Evolutionary conservation across 2,888 invertebrate genomes (phyloP).

Genomic region (Aleiodes testaceus): DNA sequence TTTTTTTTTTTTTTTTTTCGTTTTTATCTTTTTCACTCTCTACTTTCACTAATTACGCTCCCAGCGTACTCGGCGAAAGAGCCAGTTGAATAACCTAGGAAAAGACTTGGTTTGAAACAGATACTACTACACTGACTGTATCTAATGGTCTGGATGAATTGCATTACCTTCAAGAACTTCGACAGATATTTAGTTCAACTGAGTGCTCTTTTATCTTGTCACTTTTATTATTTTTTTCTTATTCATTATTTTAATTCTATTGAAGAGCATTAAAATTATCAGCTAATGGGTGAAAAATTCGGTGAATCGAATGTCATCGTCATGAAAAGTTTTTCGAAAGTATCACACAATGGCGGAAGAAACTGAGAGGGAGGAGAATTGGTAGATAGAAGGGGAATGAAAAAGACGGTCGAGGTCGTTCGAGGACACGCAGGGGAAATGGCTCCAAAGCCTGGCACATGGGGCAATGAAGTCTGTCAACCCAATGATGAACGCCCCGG

Average conservation of each 20-base stretch:
- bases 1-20: conserved; percentile 56
- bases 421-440: conserved; percentile 58
- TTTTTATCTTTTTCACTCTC: conserved; percentile 54
- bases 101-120: conserved; percentile 32
- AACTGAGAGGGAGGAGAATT: conserved; percentile 34
- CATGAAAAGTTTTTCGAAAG: no score
- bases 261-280: no score
- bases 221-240: no score
- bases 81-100: conserved; percentile 27
- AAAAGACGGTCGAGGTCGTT: conserved; percentile 54
- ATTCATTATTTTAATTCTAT: no score
- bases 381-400: not conserved
- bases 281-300: no score
- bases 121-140: conserved; percentile 36
- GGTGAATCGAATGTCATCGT: no score
- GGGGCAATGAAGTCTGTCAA: conserved; percentile 67
- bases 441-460: conserved; percentile 54
- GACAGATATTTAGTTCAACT: conserved; percentile 9
- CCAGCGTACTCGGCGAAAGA: conserved; percentile 27
- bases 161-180: conserved; percentile 24
- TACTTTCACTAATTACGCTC: conserved; percentile 58
- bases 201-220: conserved; percentile 5
- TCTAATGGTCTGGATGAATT: conserved; percentile 36
- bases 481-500: conserved; percentile 66
- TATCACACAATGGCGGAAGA: conserved; percentile 16